phyloP scores from a whole-genome alignment of 1,140 invertebrate genomes.

The Acromyrmex echinatior region DNA sequence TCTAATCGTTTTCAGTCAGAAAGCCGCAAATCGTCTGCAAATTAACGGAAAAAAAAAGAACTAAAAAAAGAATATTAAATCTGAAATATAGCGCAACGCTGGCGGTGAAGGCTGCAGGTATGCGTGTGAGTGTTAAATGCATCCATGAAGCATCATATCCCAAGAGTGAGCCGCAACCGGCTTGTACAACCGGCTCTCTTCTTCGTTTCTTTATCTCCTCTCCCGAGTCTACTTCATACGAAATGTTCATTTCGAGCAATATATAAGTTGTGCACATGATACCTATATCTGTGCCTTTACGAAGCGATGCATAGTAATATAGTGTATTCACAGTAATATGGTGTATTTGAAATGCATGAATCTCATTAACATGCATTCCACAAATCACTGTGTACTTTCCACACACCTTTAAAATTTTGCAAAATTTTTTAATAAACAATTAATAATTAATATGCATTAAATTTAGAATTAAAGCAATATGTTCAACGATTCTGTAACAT shows the following conservation, averaged over 20 bases:
- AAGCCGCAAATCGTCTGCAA: slow-evolving; percentile 36
- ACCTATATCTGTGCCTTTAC: not conserved
- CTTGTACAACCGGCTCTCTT: slow-evolving; percentile 65
- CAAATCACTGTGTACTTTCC: not conserved
- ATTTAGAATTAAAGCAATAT: not conserved
- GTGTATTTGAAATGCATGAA: not conserved
- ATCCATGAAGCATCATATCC: slow-evolving; percentile 50
- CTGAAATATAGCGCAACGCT: not conserved
- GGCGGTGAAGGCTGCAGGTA: not conserved
- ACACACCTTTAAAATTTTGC: too few species aligned
- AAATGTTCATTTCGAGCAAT: slow-evolving; percentile 29
- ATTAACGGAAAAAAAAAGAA: slow-evolving; percentile 9
- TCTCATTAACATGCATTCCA: not conserved
- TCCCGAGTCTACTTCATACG: slow-evolving; percentile 16
- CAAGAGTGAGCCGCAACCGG: slow-evolving; percentile 49
- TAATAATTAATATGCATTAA: not conserved
- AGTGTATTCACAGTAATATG: not conserved
- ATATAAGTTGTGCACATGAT: not conserved
- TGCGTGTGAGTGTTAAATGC: slow-evolving; percentile 7
- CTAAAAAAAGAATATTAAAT: not conserved
- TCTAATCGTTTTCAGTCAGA: slow-evolving; percentile 35
- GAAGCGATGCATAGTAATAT: not conserved
- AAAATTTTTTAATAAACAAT: not conserved
- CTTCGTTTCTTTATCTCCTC: slow-evolving; percentile 19
- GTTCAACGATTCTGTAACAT: not conserved